Evolutionary conservation across 1,140 invertebrate species (phyloP), one percentile per base, ranked within the genome.

Genomic region (Diorhabda sublineata): DNA sequence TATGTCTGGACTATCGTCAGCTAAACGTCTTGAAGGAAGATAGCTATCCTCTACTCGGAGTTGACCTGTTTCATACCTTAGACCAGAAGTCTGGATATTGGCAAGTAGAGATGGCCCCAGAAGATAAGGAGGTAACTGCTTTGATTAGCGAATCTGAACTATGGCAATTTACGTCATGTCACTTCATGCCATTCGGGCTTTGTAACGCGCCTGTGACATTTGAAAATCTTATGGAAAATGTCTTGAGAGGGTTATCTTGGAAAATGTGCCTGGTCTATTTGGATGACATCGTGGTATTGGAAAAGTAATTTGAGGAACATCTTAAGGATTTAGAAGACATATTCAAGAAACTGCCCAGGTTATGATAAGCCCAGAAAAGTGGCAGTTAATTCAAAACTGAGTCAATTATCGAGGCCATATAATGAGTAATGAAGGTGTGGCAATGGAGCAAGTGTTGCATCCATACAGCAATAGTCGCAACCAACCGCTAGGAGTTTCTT

Each of bases 1-100:
- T 76, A 2, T 76, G 73, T 56, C 56, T 78, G 0, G 74, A 76
- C 45, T 76, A 71, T 58, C 58, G 82, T 4, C 42, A 66, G 11
- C 60, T 86, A 2, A 87, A 87, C 71, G 69, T 81, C 0, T 84
- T 80, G 0, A 74, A 73, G 42, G 73, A 74, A 60, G 82, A 85
- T 64, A 69, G 71, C 5, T 86, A 81, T 73, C 85, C 84, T 0
- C 65, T 86, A n/a, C 84, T 84, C 0, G 67, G 78, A 73, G 41
- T 83, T 84, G 45, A 47, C 8, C 8, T 5, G 45, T 8, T 47
- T 64, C 75, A 77, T 0, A 76, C 77, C 0, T 59, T 85, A 1
- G 83, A 86, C 73, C 61, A 84, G 3, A 71, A 68, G 0, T 68
- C 61, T 42, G 64, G 67, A 7, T 73, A 73, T 61, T 71, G 72